These are phyloP conservation scores for Heteractis magnifica DNA, from an alignment of 92 coral and sea anemone species.

Conservation along the genomic window DNA sequence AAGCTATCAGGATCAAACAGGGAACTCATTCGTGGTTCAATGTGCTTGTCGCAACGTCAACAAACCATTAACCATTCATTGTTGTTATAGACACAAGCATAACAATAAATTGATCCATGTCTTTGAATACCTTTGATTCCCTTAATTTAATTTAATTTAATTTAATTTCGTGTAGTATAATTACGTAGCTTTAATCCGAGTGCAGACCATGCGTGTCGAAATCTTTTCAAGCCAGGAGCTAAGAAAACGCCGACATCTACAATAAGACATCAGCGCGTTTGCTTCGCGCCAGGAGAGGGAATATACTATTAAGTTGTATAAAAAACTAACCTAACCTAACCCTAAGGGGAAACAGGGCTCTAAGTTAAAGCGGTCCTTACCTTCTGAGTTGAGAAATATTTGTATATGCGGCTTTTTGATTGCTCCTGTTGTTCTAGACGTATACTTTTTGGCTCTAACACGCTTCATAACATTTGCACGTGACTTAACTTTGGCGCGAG, in stretches of 20 bases:
- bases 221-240: neutral
- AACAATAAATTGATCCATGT: neutral
- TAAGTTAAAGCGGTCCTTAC: neutral
- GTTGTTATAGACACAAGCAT: constrained; percentile 4
- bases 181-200: neutral
- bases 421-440: neutral
- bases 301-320: too few species aligned
- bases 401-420: neutral
- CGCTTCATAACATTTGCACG: neutral
- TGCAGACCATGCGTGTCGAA: neutral
- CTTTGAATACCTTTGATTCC: neutral
- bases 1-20: neutral
- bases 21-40: neutral
- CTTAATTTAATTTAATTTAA: neutral
- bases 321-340: neutral
- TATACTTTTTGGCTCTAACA: neutral
- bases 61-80: neutral
- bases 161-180: neutral
- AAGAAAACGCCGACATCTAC: neutral
- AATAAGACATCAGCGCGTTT: neutral
- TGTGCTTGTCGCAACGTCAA: neutral
- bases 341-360: neutral
- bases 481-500: neutral
- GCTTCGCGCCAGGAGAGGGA: neutral
- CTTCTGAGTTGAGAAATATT: neutral